A percentile compares a stretch with the other conserved stretches of the same genome.
These are phyloP conservation scores for Pangasius djambal DNA, from an alignment of 2,797 vertebrate species.

Conservation along the genomic window DNA sequence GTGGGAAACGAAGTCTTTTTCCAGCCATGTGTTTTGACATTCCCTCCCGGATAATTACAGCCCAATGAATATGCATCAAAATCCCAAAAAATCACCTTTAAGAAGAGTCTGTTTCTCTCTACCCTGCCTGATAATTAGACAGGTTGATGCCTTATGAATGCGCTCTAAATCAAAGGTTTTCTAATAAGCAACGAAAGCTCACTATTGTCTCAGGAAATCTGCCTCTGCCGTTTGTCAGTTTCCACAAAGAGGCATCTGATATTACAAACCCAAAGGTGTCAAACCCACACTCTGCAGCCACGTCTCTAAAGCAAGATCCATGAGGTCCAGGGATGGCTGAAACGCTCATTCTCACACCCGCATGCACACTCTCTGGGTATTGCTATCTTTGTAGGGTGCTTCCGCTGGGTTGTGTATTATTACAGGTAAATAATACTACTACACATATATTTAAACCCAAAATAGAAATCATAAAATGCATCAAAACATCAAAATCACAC, in stretches of 20 bases:
- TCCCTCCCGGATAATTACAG: conserved; percentile 60
- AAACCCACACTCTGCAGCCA: conserved; percentile 31
- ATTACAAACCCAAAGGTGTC: conserved; percentile 39
- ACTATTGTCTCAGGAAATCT: conserved; percentile 31
- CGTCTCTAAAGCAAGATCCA: conserved; percentile 11
- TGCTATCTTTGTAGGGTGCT: background rate
- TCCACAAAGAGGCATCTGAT: conserved; percentile 26
- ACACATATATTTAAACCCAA: no score
- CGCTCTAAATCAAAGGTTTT: conserved; percentile 47
- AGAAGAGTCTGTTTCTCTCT: conserved; percentile 51
- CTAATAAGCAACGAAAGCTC: conserved; percentile 46
- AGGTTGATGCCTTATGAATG: conserved; percentile 50
- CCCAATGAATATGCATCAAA: conserved; percentile 53
- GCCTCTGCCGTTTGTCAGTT: conserved; percentile 25
- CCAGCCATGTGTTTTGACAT: conserved; percentile 66
- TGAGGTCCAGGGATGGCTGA: conserved; percentile 34
- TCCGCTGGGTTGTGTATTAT: background rate
- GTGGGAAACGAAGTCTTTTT: conserved; percentile 69
- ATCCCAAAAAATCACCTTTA: conserved; percentile 59
- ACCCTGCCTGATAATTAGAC: conserved; percentile 64
- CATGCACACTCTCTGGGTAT: background rate
- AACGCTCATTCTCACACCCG: conserved; percentile 24
- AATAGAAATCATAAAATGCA: background rate
- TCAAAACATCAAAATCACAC: background rate
- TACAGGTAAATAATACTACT: background rate